phyloP scores from a whole-genome alignment of 2,113 vertebrate species.

The Phodopus roborovskii region DNA sequence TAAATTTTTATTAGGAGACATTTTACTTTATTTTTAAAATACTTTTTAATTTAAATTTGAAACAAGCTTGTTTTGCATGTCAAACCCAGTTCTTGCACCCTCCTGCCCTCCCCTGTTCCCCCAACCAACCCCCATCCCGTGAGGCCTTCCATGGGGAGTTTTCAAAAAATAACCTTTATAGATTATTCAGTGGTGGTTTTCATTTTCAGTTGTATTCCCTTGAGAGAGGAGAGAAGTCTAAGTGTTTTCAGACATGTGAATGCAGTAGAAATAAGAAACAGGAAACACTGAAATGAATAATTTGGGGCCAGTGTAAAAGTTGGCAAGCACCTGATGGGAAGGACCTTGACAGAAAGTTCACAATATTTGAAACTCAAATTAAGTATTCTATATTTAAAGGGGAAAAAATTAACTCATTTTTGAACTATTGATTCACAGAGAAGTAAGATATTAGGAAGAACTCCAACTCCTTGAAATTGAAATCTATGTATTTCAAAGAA shows the following conservation, averaged over 20 bases:
- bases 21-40: background rate
- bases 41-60: too few relatives aligned
- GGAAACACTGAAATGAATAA: background rate
- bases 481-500: slow-evolving; percentile 52
- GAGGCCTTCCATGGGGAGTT: too few relatives aligned
- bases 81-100: too few relatives aligned
- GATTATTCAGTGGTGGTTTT: background rate
- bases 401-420: slow-evolving; percentile 71
- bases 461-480: background rate
- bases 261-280: background rate
- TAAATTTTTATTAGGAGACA: slow-evolving; percentile 19
- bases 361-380: slow-evolving; percentile 78
- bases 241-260: slow-evolving; percentile 29
- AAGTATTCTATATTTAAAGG: slow-evolving; percentile 81
- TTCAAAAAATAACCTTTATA: background rate
- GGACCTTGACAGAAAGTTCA: slow-evolving; percentile 71
- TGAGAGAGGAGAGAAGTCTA: background rate
- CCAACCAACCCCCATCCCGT: too few relatives aligned
- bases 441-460: slow-evolving; percentile 59
- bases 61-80: too few relatives aligned
- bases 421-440: slow-evolving; percentile 81
- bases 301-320: slow-evolving; percentile 31
- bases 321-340: slow-evolving; percentile 68
- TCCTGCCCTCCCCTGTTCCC: too few relatives aligned
- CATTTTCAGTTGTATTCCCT: background rate